A percentile compares a stretch with the other conserved stretches of the same genome.
These are phyloP conservation scores for Rhodinocichla rosea DNA, from an alignment of 2,113 vertebrate species.

Conservation along the genomic window DNA sequence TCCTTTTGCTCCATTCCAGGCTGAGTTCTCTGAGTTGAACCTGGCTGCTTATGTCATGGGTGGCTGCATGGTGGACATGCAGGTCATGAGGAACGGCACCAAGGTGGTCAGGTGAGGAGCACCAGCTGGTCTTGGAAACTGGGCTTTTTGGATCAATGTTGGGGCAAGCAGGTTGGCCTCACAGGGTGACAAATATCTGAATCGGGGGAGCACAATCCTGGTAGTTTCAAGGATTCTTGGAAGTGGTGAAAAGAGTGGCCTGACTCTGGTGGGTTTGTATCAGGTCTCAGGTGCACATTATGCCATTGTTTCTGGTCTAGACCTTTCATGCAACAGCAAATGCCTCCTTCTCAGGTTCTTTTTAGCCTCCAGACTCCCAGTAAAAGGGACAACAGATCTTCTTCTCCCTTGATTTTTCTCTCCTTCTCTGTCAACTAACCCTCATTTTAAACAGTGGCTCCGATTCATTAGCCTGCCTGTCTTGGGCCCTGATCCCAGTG, in stretches of 20 bases:
- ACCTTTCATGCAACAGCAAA: background rate
- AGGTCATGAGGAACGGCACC: constrained; percentile 85
- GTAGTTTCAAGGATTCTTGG: background rate
- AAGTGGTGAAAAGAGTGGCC: background rate
- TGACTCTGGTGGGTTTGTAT: background rate
- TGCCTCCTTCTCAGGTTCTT: background rate
- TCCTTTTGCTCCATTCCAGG: constrained; percentile 72
- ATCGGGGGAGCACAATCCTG: background rate
- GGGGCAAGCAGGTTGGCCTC: background rate
- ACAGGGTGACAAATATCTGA: background rate
- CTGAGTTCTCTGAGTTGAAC: constrained; percentile 94
- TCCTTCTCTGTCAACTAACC: background rate
- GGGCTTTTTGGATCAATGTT: background rate
- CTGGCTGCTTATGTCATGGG: constrained; percentile 86
- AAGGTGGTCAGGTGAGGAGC: constrained; percentile 91
- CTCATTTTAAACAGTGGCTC: background rate
- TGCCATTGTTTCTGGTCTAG: background rate
- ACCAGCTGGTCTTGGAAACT: background rate
- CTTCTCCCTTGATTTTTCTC: background rate
- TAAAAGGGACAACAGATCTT: background rate
- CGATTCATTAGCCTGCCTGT: background rate
- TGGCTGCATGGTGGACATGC: constrained; percentile 95
- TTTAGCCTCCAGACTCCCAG: background rate
- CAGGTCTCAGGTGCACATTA: background rate
- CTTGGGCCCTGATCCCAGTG: background rate